Evolutionary conservation across 2,113 vertebrate genomes (phyloP).

Genomic region (Lates calcarifer): DNA sequence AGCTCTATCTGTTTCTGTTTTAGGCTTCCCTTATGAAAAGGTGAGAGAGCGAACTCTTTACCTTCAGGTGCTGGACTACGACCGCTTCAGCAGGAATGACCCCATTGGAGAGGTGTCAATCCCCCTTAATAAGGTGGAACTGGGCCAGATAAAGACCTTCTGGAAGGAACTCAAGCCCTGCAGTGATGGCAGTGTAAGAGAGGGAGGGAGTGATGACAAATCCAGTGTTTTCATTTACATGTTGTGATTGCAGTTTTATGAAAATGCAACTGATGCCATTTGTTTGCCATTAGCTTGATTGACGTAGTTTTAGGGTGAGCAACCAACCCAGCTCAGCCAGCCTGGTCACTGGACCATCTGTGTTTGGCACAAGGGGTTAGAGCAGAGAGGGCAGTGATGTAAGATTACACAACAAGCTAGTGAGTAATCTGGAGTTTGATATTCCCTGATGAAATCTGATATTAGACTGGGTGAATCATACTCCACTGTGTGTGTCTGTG

Average conservation of each 20-base stretch:
- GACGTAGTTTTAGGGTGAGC: slow-evolving; percentile 24
- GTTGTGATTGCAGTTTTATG: slow-evolving; percentile 11
- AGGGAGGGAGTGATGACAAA: neutral
- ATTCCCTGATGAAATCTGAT: slow-evolving; percentile 62
- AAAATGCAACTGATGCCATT: slow-evolving; percentile 18
- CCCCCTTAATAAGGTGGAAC: slow-evolving; percentile 97
- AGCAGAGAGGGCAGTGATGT: slow-evolving; percentile 62
- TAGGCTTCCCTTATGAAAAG: slow-evolving; percentile 98
- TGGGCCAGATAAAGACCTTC: slow-evolving; percentile 98
- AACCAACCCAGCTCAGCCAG: slow-evolving; percentile 16
- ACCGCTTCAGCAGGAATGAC: slow-evolving; percentile 98
- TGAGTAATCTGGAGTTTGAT: slow-evolving; percentile 61
- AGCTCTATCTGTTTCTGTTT: slow-evolving; percentile 37
- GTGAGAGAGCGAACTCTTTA: slow-evolving; percentile 97
- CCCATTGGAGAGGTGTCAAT: slow-evolving; percentile 98
- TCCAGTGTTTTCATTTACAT: slow-evolving; percentile 27
- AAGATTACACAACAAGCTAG: slow-evolving; percentile 52
- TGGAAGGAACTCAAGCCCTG: slow-evolving; percentile 99
- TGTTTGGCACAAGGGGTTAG: slow-evolving; percentile 44
- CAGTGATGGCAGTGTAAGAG: slow-evolving; percentile 97
- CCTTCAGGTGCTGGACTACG: slow-evolving; percentile 98
- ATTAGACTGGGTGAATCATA: slow-evolving; percentile 50
- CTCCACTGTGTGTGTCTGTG: slow-evolving; percentile 43
- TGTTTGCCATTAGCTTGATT: slow-evolving; percentile 34
- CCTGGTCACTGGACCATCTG: slow-evolving; percentile 52